Base-by-base conservation (phyloP, 2,113 vertebrate genomes). In the Cryptotis parvus region DNA sequence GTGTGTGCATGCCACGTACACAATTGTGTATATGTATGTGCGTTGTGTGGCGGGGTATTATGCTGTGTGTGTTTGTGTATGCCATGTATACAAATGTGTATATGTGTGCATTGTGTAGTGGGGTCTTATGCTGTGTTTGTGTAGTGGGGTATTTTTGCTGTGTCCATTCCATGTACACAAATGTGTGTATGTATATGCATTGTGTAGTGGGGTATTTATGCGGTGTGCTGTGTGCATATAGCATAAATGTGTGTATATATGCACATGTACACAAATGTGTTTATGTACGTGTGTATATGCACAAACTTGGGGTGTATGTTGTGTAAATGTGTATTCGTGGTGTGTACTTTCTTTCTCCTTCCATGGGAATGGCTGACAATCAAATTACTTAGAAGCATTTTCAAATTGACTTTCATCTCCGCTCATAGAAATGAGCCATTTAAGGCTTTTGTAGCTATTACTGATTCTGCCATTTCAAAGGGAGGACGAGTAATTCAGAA, bases 91-190 rank as follows among this genome's bases (percentile, higher is more conserved):
- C 43, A 11, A 33, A 2, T 20, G 4, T 66, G 39, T 20, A 8
- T 77, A 31, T 49, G 29, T 2, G 24, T 18, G 26, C 37, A 37
- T 26, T 80, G 49, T 52, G 22, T 1, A 49, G 66, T 33, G 35
- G 26, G 14, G 3, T 37, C 6, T 52, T 9, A 11, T 39, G 16
- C 9, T 41, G 8, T 89, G 29, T 69, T 41, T 82, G 35, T n/a
- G n/a, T 41, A 14, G n/a, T n/a, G n/a, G n/a, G n/a, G n/a, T n/a
- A n/a, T n/a, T n/a, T n/a, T n/a, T n/a, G n/a, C n/a, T n/a, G n/a
- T n/a, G n/a, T n/a, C n/a, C 35, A 27, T 43, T 24, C 5, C 0
- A 0, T 65, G n/a, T 63, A 20, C 3, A 6, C 0, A n/a, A n/a
- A n/a, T n/a, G n/a, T n/a, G n/a, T n/a, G n/a, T n/a, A n/a, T n/a